phyloP scores from a whole-genome alignment of 2,797 vertebrate genomes.

The Pseudotriccus pelzelni region DNA sequence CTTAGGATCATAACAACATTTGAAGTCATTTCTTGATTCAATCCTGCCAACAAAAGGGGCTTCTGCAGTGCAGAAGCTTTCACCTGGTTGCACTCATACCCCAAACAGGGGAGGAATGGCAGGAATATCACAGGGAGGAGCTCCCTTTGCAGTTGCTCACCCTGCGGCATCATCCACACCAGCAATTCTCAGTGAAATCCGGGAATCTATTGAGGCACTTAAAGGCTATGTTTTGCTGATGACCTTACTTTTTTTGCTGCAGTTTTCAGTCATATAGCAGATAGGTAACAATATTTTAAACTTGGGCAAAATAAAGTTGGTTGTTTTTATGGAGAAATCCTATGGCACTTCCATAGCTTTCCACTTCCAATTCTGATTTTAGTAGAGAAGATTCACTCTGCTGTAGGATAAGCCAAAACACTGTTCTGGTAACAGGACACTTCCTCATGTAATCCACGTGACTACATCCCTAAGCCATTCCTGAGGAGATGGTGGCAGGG shows the following conservation, averaged over 20 bases:
- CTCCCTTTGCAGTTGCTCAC: background rate
- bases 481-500: background rate
- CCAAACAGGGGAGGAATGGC: background rate
- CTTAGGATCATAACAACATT: background rate
- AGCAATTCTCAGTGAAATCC: background rate
- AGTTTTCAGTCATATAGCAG: background rate
- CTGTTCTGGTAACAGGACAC: background rate
- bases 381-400: background rate
- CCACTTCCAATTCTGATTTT: background rate
- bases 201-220: background rate
- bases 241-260: background rate
- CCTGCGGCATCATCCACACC: background rate
- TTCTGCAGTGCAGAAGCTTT: background rate
- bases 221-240: background rate
- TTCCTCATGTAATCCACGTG: background rate
- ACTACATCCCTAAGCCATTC: background rate
- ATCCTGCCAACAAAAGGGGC: background rate
- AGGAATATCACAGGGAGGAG: background rate
- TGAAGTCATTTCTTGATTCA: constrained; percentile 4
- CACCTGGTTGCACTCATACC: background rate
- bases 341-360: background rate
- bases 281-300: background rate
- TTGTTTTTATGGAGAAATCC: background rate
- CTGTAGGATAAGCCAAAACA: background rate
- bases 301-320: background rate